Evolutionary conservation across 2,113 vertebrate species (phyloP), one percentile per base, ranked within the genome.

Genomic region (Cephalopterus ornatus): DNA sequence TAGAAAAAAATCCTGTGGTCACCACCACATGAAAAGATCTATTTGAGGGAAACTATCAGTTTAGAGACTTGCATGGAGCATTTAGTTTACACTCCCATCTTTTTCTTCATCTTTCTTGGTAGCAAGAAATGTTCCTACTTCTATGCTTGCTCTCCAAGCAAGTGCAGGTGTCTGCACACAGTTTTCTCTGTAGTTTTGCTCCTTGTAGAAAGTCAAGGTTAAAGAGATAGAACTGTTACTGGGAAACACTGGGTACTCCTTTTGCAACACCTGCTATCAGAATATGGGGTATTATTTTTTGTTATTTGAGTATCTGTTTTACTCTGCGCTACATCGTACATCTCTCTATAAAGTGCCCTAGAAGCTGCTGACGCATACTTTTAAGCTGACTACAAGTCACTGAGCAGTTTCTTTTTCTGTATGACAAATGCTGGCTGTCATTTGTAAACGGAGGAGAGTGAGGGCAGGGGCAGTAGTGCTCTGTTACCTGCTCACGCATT

Each of bases 391-490:
- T 70, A 6, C 6, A 42, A 74, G 35, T 55, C 72, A 62, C 74
- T 42, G 61, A 42, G 52, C 44, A 62, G 42, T 87, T 91, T 85
- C 8, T 87, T 73, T 76, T 58, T 44, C 53, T 37, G 10, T 33
- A 22, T 50, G 76, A 65, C 42, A 88, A 50, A 32, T 9, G 4
- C 17, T 66, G 71, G 17, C n/a, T n/a, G n/a, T n/a, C 35, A 35
- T 58, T 61, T 61, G 9, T 59, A 65, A 66, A 58, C 80, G 46
- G 14, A 66, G 21, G 14, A 81, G 49, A 66, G 26, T 20, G 56
- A 66, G 46, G 12, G 32, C 2, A 11, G 19, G 27, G 7, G 3
- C 39, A 62, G 17, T 16, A 53, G 28, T 0, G 0, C 32, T 66
- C 12, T 32, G 26, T 32, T 77, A 84, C 23, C 16, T 0, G 0